Percentiles rank a stretch among this genome's conserved stretches.
Conservation (phyloP, 2,888 invertebrate genomes). For the Caenorhabditis sp. region DNA sequence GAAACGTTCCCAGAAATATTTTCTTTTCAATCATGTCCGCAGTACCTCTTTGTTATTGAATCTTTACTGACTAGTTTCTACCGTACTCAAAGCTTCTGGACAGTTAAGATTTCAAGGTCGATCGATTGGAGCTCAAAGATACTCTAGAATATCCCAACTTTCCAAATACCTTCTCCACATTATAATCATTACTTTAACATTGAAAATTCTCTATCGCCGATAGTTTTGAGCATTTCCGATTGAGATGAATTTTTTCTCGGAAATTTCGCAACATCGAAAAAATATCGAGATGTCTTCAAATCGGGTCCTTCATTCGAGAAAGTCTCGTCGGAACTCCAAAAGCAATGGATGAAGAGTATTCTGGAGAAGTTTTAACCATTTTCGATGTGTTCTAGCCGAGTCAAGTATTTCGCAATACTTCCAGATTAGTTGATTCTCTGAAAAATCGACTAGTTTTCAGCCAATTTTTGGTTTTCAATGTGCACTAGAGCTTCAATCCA, state of each 20-base stretch:
- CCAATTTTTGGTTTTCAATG: no score
- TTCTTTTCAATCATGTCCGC: no score
- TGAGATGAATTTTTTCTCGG: not conserved
- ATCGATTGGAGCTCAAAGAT: no score
- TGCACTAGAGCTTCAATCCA: no score
- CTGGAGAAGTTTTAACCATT: not conserved
- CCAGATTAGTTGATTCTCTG: no score
- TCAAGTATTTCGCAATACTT: not conserved
- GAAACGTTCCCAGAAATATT: no score
- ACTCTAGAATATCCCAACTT: not conserved
- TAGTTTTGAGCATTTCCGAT: slow-evolving; percentile 1
- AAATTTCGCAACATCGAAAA: slow-evolving; percentile 12
- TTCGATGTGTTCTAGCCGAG: not conserved
- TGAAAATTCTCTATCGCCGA: not conserved
- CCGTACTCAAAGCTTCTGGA: no score
- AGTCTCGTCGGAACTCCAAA: not conserved
- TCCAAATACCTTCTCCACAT: not conserved
- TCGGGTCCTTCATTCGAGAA: no score
- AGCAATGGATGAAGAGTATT: not conserved
- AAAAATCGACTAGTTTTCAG: not conserved
- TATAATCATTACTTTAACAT: not conserved
- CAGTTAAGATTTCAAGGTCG: no score
- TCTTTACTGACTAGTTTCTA: no score
- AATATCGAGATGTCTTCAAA: not conserved
- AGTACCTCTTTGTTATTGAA: no score